These are phyloP conservation scores for Wiebesia pumilae DNA, from an alignment of 1,140 invertebrate genomes.

Conservation along the genomic window DNA sequence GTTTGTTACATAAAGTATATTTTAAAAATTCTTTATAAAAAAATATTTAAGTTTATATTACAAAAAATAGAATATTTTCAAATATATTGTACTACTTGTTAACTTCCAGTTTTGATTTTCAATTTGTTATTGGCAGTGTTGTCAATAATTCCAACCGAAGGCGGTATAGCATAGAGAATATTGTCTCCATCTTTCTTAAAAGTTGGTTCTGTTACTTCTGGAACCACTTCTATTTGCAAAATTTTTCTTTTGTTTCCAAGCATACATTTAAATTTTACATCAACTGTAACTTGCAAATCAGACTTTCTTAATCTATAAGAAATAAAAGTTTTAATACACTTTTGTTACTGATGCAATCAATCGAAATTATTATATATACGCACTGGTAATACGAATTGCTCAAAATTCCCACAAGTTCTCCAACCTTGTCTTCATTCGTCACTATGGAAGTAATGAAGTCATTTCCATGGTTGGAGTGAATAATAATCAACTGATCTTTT, in stretches of 20 bases:
- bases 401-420: slow-evolving; percentile 92
- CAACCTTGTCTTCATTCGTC: slow-evolving; percentile 83
- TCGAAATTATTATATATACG: slow-evolving; percentile 67
- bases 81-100: slow-evolving; percentile 49
- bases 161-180: slow-evolving; percentile 77
- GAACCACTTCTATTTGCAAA: slow-evolving; percentile 79
- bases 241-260: slow-evolving; percentile 82
- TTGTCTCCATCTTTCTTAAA: slow-evolving; percentile 79
- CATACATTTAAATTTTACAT: slow-evolving; percentile 80
- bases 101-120: slow-evolving; percentile 60
- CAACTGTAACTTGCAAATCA: slow-evolving; percentile 82
- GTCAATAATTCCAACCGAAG: slow-evolving; percentile 69
- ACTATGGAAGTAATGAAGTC: slow-evolving; percentile 87
- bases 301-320: slow-evolving; percentile 76
- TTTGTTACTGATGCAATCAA: background rate
- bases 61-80: slow-evolving; percentile 43
- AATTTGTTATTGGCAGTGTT: slow-evolving; percentile 59
- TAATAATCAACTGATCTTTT: slow-evolving; percentile 90
- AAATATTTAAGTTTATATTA: slow-evolving; percentile 48
- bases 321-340: background rate
- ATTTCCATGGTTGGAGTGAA: slow-evolving; percentile 91
- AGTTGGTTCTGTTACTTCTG: slow-evolving; percentile 76
- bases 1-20: slow-evolving; percentile 19
- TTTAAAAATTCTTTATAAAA: slow-evolving; percentile 41
- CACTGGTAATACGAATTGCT: slow-evolving; percentile 84